phyloP scores from a whole-genome alignment of 2,888 invertebrate species.

The Tachina grossa region DNA sequence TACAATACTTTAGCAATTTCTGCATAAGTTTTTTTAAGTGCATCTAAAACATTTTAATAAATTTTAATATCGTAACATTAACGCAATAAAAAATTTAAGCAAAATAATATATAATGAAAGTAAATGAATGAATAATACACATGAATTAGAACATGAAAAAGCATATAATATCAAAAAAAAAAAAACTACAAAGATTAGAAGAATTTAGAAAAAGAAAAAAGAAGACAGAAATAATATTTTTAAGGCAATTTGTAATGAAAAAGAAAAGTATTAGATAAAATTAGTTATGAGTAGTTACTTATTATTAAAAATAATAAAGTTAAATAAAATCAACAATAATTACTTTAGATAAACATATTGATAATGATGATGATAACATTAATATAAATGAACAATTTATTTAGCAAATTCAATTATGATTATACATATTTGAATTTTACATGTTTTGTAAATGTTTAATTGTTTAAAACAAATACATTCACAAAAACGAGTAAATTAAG shows the following conservation, averaged over 20 bases:
- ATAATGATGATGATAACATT: background rate
- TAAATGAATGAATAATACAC: constrained; percentile 21
- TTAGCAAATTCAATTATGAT: background rate
- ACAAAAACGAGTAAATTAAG: constrained; percentile 2
- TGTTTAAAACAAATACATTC: constrained; percentile 25
- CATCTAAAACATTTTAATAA: constrained; percentile 66
- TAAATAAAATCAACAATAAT: constrained; percentile 58
- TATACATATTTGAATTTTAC: background rate
- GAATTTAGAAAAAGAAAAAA: constrained; percentile 16
- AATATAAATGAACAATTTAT: constrained; percentile 9
- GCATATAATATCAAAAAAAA: constrained; percentile 2
- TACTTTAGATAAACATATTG: constrained; percentile 58
- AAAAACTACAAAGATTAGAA: background rate
- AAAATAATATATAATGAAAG: background rate
- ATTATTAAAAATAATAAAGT: constrained; percentile 23
- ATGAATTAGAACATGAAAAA: background rate
- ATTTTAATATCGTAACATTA: constrained; percentile 16
- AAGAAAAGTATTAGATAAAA: constrained; percentile 10
- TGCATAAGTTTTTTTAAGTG: constrained; percentile 81
- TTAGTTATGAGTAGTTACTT: constrained; percentile 7
- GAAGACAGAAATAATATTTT: constrained; percentile 6
- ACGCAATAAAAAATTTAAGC: constrained; percentile 12
- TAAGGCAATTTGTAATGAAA: constrained; percentile 39
- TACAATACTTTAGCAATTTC: constrained; percentile 83
- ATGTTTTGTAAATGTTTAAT: constrained; percentile 50